Base-by-base conservation (phyloP, 1,140 invertebrate species). In the Dufourea novaeangliae region DNA sequence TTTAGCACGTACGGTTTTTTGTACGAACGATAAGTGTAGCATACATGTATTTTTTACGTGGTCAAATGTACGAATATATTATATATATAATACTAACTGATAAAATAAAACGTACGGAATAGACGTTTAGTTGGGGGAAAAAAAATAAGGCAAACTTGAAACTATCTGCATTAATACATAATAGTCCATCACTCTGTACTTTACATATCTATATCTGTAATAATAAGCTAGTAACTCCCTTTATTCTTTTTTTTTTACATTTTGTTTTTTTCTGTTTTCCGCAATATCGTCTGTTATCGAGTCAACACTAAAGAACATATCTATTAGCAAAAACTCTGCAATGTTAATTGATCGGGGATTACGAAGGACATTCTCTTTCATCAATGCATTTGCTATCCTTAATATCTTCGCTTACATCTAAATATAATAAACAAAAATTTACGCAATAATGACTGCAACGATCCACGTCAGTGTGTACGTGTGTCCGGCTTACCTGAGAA, bases 231-330 rank as follows among this genome's bases (percentile, higher is more conserved):
- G 75, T 76, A 84, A 86, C 76, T 79, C 76, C 82, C 80, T 84
- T 78, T 78, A 76, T 78, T 79, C 78, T 77, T 85, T 81, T 63
- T 78, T 70, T 82, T 77, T 1, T 41, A 67, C 61, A 78, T 86
- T 89, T 86, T 84, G 69, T 73, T 80, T 80, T 82, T 74, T 63
- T 73, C 52, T 74, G 59, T 52, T 69, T 75, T 83, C 85, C 80
- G 77, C 46, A 56, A 71, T 78, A 59, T 83, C 87, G 74, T 89
- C 82, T 84, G 80, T 88, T 84, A 86, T 87, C 85, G 75, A 86
- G 82, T 91, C 88, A 90, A 89, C 87, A 86, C 87, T 88, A 85
- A 87, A 88, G 87, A 88, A 80, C 85, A 72, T 85, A 89, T 88
- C 90, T 88, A 90, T 87, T 88, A 89, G 71, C 85, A 88, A 80